A percentile compares a stretch with the other conserved stretches of the same genome.
Conservation (phyloP, 1,140 invertebrate genomes). For the Leptinotarsa lineolata region DNA sequence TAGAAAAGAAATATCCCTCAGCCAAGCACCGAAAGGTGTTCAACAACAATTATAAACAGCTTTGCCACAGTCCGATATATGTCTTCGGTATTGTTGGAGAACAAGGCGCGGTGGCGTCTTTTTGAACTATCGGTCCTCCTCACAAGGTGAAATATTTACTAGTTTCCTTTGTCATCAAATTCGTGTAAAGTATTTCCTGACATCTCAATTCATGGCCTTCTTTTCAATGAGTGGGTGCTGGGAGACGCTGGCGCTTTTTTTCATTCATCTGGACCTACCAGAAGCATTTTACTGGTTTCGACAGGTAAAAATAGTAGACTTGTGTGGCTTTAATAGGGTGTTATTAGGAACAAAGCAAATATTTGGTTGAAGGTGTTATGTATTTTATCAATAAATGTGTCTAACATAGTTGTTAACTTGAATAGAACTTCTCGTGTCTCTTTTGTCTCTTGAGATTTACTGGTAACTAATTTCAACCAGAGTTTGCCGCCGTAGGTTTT, state of each 20-base stretch:
- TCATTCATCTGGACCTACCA: conserved; percentile 34
- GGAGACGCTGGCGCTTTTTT: conserved; percentile 23
- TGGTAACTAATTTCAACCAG: too few relatives aligned
- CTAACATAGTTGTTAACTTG: neutral
- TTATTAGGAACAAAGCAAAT: neutral
- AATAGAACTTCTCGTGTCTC: too few relatives aligned
- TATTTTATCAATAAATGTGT: conserved; percentile 14
- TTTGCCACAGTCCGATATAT: conserved; percentile 29
- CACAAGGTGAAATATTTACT: conserved; percentile 39
- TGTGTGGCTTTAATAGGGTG: conserved; percentile 12
- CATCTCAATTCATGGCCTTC: conserved; percentile 36
- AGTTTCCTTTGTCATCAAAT: conserved; percentile 33
- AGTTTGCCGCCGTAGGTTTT: too few relatives aligned
- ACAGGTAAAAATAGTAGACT: conserved; percentile 19
- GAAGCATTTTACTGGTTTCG: neutral
- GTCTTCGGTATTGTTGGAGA: conserved; percentile 29
- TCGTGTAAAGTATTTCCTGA: conserved; percentile 37
- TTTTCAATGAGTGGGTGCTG: conserved; percentile 37
- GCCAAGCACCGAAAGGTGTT: conserved; percentile 29
- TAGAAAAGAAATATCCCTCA: neutral
- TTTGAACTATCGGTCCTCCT: conserved; percentile 28
- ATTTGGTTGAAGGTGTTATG: conserved; percentile 9
- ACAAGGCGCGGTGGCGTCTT: conserved; percentile 33
- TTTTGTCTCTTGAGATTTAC: too few relatives aligned
- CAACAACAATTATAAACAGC: conserved; percentile 36